Evolutionary conservation across 2,888 invertebrate genomes (phyloP).

Genomic region (Thecocarcelia acutangulata): DNA sequence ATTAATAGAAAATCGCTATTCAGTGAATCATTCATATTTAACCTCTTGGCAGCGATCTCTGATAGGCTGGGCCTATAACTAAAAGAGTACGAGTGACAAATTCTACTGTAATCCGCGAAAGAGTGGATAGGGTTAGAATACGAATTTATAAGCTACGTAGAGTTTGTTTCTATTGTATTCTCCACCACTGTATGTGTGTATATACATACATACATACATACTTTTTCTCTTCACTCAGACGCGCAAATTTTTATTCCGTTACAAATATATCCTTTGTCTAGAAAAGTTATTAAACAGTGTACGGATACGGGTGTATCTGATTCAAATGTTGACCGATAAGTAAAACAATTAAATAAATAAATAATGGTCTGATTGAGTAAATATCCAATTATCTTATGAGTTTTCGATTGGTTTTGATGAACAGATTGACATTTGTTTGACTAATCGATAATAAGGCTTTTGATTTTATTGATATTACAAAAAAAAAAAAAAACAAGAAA

Average conservation of each 20-base stretch:
- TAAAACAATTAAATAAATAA: conserved; percentile 13
- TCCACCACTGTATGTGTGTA: neutral
- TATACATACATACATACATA: neutral
- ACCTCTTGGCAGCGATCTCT: too few species aligned
- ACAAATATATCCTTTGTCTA: conserved; percentile 40
- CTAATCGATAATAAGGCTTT: conserved; percentile 28
- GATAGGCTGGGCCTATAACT: too few species aligned
- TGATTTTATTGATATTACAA: neutral
- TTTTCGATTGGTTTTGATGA: conserved; percentile 17
- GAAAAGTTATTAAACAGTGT: neutral
- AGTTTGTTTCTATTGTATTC: too few species aligned
- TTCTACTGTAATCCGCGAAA: too few species aligned
- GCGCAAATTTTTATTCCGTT: neutral
- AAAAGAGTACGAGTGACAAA: too few species aligned
- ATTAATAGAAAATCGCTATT: too few species aligned
- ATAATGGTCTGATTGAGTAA: conserved; percentile 38
- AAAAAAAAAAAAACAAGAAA: neutral
- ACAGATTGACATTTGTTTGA: conserved; percentile 7
- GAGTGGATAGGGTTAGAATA: too few species aligned
- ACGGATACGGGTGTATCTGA: conserved; percentile 21
- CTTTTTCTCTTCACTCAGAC: too few species aligned
- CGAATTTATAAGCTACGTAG: too few species aligned
- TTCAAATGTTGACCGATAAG: conserved; percentile 44
- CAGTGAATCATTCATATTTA: too few species aligned
- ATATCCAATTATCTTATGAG: conserved; percentile 51